Base-by-base conservation (phyloP, 2,113 vertebrate genomes). In the Cromileptes altivelis region DNA sequence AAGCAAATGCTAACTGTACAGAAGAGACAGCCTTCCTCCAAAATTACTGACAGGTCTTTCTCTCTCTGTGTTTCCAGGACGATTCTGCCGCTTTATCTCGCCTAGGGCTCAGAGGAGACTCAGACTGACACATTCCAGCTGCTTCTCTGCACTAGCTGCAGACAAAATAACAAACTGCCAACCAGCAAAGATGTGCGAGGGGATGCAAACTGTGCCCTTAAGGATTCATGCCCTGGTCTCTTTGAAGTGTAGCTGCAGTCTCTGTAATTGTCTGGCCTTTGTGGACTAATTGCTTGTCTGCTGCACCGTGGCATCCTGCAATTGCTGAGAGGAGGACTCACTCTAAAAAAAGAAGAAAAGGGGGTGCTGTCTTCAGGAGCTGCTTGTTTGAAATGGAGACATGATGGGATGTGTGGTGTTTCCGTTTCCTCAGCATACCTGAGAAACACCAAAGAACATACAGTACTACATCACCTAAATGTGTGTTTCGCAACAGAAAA, bases 211-310 rank as follows among this genome's bases (percentile, higher is more conserved):
- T 62, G 80, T 73, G 88, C 82, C 92, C 85, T 81, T 74, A 91
- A 91, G 87, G 90, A 87, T 90, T 90, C 82, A 79, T 78, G 74
- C 69, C 75, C 85, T 40, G 61, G 45, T 79, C 82, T 90, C 85
- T 91, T 85, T 93, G 89, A 91, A 93, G 88, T 88, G 81, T 72
- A 88, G 77, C 86, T 73, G 81, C 76, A 75, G 77, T 89, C 90
- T 81, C 73, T 17, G 76, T 91, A 90, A 92, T 91, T 92, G 94
- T 92, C 83, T 91, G 87, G 87, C 88, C 91, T 93, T 92, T 92
- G 87, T 89, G 72, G 77, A 92, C 93, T 93, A 94, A 94, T 93
- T 93, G 93, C 89, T 90, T 90, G 81, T 91, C 93, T 86, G 86
- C 75, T 67, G 74, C 81, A 77, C 53, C 9, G n/a, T 61, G 63